These are phyloP conservation scores for Larimichthys crocea DNA, from an alignment of 2,113 vertebrate species.

Conservation along the genomic window DNA sequence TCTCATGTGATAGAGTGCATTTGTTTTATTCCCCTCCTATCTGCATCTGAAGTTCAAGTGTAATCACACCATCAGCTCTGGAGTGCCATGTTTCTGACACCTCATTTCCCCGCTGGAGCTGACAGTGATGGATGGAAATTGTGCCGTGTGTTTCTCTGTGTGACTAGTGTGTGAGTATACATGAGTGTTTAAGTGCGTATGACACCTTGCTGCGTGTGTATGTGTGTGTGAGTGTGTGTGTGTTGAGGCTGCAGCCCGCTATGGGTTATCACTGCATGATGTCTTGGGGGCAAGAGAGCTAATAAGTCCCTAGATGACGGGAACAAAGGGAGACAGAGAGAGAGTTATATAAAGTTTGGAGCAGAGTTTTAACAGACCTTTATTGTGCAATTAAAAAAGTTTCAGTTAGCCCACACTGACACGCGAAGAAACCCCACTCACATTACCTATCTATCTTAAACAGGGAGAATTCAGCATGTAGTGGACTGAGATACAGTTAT, in stretches of 20 bases:
- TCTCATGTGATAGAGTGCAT: neutral
- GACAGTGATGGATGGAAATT: constrained; percentile 88
- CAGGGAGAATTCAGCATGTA: neutral
- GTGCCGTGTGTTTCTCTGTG: constrained; percentile 17
- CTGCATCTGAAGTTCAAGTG: constrained; percentile 85
- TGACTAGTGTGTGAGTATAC: constrained; percentile 19
- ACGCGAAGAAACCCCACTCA: neutral
- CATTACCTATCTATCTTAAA: neutral
- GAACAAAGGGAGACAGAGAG: constrained; percentile 44
- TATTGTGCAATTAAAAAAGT: constrained; percentile 24
- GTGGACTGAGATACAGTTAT: neutral
- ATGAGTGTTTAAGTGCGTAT: neutral
- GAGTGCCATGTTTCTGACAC: constrained; percentile 88
- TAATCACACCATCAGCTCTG: constrained; percentile 89
- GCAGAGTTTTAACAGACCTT: constrained; percentile 16
- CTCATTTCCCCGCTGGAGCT: constrained; percentile 91
- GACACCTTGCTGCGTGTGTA: neutral
- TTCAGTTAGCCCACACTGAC: neutral
- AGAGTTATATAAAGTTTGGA: constrained; percentile 57
- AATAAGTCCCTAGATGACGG: constrained; percentile 86
- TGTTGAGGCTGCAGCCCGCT: constrained; percentile 80
- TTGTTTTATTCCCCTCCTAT: constrained; percentile 78
- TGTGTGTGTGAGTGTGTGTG: neutral
- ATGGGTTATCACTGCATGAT: constrained; percentile 86
- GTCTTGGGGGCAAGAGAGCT: constrained; percentile 82